Base-by-base conservation (phyloP, 2,888 invertebrate species). In the Caenorhabditis virilis region DNA sequence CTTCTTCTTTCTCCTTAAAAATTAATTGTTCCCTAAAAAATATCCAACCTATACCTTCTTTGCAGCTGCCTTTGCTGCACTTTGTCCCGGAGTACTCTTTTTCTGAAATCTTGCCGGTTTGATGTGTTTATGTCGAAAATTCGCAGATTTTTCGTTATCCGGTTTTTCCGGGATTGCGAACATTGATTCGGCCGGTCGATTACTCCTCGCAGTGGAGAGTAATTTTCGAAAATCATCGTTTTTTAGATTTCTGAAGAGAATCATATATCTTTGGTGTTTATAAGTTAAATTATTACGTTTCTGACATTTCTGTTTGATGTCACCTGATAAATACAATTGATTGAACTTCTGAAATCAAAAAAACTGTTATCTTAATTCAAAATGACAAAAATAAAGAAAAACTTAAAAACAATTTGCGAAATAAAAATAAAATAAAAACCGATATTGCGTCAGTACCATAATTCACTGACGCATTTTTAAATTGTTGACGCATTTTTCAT, bases 221-320 rank as follows among this genome's bases (percentile, higher is more conserved):
- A 80, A 66, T 57, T 77, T 78, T 20, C 80, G 80, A 64, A 80
- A 80, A 53, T 80, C 80, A 16, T 78, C 80, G 59, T 80, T 80
- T 18, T 72, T 65, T 9, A 74, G 58, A 39, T 69, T 70, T 41
- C 65, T 69, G 57, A 4, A 69, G 51, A 23, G 25, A 23, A 22
- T 18, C 13, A n/a, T 36, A 36, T 4, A 9, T 18, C 20, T 18
- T n/a, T 18, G n/a, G 7, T 18, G 7, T 18, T 38, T 38, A 16
- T 38, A 13, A 11, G 11, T 36, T 36, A 4, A 11, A 36, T 36
- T 36, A 4, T 38, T 3, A 38, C 18, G 16, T 38, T 38, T 18
- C 36, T 36, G 16, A 36, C 16, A n/a, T 15, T 36, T 36, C 36
- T 36, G 36, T 36, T n/a, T 16, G n/a, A n/a, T n/a, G n/a, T n/a